phyloP scores from a whole-genome alignment of 2,888 invertebrate species.

The Pristionchus arcanus region DNA sequence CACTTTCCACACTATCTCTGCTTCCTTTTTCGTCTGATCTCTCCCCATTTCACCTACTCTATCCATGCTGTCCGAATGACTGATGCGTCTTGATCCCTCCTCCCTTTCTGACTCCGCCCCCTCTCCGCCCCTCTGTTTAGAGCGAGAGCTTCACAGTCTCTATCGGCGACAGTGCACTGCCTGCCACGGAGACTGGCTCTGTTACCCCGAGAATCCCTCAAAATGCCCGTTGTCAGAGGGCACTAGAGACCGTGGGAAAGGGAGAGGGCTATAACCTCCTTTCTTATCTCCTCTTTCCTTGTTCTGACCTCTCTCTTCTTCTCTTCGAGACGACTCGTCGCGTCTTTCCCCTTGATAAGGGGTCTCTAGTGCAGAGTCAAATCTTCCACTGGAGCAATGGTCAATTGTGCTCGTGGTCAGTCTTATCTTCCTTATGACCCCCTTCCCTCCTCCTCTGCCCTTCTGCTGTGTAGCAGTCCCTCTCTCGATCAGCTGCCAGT shows the following conservation, averaged over 20 bases:
- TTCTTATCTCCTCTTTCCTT: not conserved
- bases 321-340: not conserved
- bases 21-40: not conserved
- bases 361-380: not conserved
- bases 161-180: conserved; percentile 40
- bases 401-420: conserved; percentile 13
- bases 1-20: not conserved
- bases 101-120: conserved; percentile 17
- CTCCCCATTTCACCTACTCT: not conserved
- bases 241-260: not conserved
- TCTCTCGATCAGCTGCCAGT: not conserved
- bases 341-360: not conserved
- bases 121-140: conserved; percentile 9
- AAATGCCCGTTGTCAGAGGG: not conserved
- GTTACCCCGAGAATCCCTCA: not conserved
- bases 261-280: not conserved
- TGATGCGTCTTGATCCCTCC: conserved; percentile 40
- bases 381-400: not conserved
- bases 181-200: conserved; percentile 22
- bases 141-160: conserved; percentile 40
- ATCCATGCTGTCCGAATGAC: not conserved
- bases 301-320: conserved; percentile 22
- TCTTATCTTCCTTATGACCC: not conserved
- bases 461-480: no score
- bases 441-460: not conserved